Conservation (phyloP, 1,140 invertebrate species). For the Caerostris darwini region DNA sequence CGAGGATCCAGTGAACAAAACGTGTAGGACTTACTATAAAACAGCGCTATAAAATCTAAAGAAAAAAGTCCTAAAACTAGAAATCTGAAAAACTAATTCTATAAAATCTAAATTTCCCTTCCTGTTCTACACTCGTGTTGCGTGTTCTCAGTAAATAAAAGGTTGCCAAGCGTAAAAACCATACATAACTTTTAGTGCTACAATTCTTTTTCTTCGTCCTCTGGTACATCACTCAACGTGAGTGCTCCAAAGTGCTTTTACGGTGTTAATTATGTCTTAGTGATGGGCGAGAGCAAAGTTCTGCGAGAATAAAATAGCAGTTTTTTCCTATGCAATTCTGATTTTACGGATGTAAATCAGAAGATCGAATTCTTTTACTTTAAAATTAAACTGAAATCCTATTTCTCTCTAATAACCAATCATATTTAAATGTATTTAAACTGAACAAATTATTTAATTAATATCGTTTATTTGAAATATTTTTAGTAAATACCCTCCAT, state of each 20-base stretch:
- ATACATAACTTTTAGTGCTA: background rate
- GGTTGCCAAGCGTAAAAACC: background rate
- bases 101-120: background rate
- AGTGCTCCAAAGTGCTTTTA: background rate
- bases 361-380: background rate
- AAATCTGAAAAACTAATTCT: background rate
- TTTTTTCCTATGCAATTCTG: background rate
- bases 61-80: background rate
- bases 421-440: no score
- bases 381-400: no score
- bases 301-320: background rate
- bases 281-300: background rate
- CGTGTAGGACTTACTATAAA: background rate
- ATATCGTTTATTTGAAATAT: no score
- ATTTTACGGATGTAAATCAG: background rate
- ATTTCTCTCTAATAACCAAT: no score
- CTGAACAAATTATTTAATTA: no score
- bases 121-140: background rate
- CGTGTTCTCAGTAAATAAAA: background rate
- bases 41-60: background rate
- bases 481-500: no score
- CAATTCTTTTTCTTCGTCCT: background rate
- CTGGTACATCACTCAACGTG: background rate
- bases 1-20: background rate
- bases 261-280: constrained; percentile 8